Evolutionary conservation across 2,797 vertebrate species (phyloP).

Genomic region (Enteromius anoplus): DNA sequence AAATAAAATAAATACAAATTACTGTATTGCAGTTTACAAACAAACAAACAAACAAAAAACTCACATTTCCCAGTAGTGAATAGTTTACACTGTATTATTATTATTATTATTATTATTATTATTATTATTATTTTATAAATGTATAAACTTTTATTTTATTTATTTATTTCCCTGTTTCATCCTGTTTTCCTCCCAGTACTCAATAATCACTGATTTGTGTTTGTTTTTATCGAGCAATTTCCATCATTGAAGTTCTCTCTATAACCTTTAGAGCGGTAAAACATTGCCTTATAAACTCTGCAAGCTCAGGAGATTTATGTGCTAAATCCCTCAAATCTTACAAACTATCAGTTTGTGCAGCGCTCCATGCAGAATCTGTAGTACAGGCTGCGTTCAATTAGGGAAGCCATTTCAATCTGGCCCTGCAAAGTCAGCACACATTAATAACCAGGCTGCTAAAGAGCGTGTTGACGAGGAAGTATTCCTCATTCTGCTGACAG

Average conservation of each 20-base stretch:
- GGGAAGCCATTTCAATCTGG: slow-evolving; percentile 42
- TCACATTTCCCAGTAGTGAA: too few relatives aligned
- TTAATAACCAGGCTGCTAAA: slow-evolving; percentile 38
- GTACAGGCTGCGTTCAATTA: slow-evolving; percentile 35
- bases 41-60: too few relatives aligned
- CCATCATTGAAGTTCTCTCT: not conserved
- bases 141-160: not conserved
- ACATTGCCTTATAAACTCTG: not conserved
- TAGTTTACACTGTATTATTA: too few relatives aligned
- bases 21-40: not conserved
- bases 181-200: not conserved
- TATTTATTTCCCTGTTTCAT: not conserved
- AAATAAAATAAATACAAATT: not conserved
- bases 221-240: not conserved
- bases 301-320: not conserved
- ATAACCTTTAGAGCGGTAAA: not conserved
- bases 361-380: not conserved
- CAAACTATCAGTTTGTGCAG: slow-evolving; percentile 17
- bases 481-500: slow-evolving; percentile 40
- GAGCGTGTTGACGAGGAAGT: not conserved
- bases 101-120: too few relatives aligned
- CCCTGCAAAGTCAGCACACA: slow-evolving; percentile 40
- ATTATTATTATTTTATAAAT: too few relatives aligned
- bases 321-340: slow-evolving; percentile 13
- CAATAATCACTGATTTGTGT: not conserved